phyloP scores from a whole-genome alignment of 2,113 vertebrate genomes.

The Rhynchopsitta pachyrhyncha region DNA sequence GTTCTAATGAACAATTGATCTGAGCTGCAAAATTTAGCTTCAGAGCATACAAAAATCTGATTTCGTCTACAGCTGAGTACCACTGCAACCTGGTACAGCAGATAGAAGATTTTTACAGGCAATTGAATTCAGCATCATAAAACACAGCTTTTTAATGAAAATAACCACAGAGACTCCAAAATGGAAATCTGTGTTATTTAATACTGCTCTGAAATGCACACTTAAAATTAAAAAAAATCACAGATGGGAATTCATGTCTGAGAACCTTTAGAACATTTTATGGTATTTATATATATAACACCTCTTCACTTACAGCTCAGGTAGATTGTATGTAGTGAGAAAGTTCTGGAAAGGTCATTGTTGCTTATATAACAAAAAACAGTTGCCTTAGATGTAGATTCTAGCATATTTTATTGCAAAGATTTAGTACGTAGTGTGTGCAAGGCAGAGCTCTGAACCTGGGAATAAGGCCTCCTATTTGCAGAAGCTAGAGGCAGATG shows the following conservation, averaged over 20 bases:
- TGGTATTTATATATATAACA: neutral
- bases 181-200: neutral
- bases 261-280: neutral
- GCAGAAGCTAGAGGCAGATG: neutral
- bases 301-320: neutral
- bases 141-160: neutral
- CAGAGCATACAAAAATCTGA: neutral
- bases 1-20: neutral
- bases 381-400: neutral
- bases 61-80: neutral
- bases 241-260: neutral
- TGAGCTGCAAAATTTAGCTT: neutral
- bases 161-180: neutral
- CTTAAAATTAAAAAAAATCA: neutral
- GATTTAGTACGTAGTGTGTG: neutral
- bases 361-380: neutral
- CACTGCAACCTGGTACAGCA: neutral
- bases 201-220: neutral
- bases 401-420: neutral
- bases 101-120: neutral
- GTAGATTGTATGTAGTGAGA: neutral
- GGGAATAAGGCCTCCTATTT: neutral
- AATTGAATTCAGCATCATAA: neutral
- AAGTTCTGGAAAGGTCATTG: neutral
- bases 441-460: neutral